These are phyloP conservation scores for Sprattus sprattus DNA, from an alignment of 2,113 vertebrate species.

Conservation along the genomic window DNA sequence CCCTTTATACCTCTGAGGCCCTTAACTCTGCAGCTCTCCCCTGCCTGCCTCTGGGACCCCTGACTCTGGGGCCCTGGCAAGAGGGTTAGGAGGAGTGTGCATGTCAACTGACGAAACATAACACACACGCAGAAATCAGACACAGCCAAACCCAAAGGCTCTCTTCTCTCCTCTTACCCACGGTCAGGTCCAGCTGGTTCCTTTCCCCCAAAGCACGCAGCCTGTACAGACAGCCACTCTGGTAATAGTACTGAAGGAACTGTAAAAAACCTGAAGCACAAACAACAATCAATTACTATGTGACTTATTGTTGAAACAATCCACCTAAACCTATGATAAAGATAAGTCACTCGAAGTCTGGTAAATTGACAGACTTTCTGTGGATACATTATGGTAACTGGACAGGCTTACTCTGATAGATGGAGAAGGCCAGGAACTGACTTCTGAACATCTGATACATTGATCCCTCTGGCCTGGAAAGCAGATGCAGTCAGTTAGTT, in stretches of 20 bases:
- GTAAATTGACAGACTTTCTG: not conserved
- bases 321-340: not conserved
- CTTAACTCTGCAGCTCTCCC: not conserved
- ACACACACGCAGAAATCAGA: not conserved
- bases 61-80: no score
- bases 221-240: slow-evolving; percentile 93
- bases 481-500: not conserved
- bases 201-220: slow-evolving; percentile 90
- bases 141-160: no score
- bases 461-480: slow-evolving; percentile 86
- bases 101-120: not conserved
- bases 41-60: no score
- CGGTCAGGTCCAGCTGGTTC: slow-evolving; percentile 95
- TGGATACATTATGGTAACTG: not conserved
- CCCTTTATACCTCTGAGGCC: not conserved
- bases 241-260: slow-evolving; percentile 98
- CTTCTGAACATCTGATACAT: slow-evolving; percentile 96
- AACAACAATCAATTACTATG: not conserved
- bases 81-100: no score
- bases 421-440: slow-evolving; percentile 95
- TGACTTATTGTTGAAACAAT: not conserved
- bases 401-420: slow-evolving; percentile 91
- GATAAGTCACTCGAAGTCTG: not conserved
- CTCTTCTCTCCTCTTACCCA: slow-evolving; percentile 75
- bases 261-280: slow-evolving; percentile 86